Base-by-base conservation (phyloP, 2,113 vertebrate species). In the Saguinus midas region DNA sequence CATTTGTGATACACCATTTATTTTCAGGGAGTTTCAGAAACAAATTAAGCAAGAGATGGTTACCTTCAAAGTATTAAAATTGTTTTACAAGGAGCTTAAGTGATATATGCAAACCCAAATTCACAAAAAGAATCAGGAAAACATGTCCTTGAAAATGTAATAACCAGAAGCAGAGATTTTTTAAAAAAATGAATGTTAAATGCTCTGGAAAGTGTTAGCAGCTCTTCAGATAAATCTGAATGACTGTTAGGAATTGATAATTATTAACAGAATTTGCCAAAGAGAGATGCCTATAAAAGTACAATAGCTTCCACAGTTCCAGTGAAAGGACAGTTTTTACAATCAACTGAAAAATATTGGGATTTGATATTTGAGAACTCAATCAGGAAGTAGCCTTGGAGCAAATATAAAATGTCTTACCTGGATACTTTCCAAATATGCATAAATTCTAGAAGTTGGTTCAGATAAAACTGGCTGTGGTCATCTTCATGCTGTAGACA, bases 401-500 rank as follows among this genome's bases (percentile, higher is more conserved):
- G 68, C 6, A 91, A 72, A 96, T 96, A 90, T 0, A 84, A 95
- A 37, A 66, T 58, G 40, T 83, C 98, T 98, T 97, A 98, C 98
- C 88, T 16, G 81, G 97, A 98, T 82, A 98, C 76, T 78, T 98
- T 97, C 98, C 98, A 98, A 96, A 98, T 96, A 87, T 94, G 97
- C 57, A 76, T 83, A 32, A 93, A 94, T 96, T 97, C 91, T 20
- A 98, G 95, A 55, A 98, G 97, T 13, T 98, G 95, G 21, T 97
- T 96, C 52, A 98, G 95, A 96, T 86, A 27, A 93, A 98, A 98
- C 43, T 11, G 90, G 43, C 93, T 92, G 68, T 96, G 97, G 97
- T 99, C 98, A 97, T 99, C 99, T 48, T 66, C 98, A 61, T 37
- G 18, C 99, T 99, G 96, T 95, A 93, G 96, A 94, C 58, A 93